Evolutionary conservation across 2,113 vertebrate genomes (phyloP), one percentile per base, ranked within the genome.

Genomic region (Excalfactoria chinensis): DNA sequence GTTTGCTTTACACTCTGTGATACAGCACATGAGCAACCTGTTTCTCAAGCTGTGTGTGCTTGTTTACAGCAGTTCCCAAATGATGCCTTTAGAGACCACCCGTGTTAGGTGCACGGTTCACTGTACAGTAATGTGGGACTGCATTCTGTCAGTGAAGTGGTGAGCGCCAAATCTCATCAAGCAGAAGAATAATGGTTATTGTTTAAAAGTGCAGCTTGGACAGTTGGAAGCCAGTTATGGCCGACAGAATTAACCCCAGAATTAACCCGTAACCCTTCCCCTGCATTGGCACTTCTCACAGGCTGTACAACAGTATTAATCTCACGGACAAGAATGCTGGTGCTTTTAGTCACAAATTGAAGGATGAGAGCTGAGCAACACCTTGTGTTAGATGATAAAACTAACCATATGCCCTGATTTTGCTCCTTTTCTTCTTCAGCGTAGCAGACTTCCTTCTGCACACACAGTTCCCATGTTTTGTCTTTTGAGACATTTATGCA

Each of bases 381-480:
- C 90, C 93, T 87, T 64, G 92, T 85, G 91, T 53, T 86, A 91
- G 88, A 63, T 63, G 83, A 44, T 67, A 87, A 93, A 94, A 82
- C 58, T 71, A 84, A 71, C 74, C 86, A 48, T 70, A 67, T 76
- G 93, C 80, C 60, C 25, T 1, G 10, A 62, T 62, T 71, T 86
- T 80, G 55, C 72, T 92, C 76, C 67, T 71, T 74, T 26, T 68
- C 77, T 73, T 90, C 72, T 46, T 21, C 2, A 8, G 4, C 26
- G 7, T 3, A n/a, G 68, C 75, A 18, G 43, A 37, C 3, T 66
- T 40, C 69, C 25, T 67, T 21, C 60, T 13, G 53, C 41, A 30
- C 30, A 77, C 35, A n/a, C 83, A 30, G 37, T 22, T 15, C 15
- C 35, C 55, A 1, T 7, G 25, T 22, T 86, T 71, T 19, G 73